Conservation (phyloP, 2,113 vertebrate species). For the Eonycteris spelaea region DNA sequence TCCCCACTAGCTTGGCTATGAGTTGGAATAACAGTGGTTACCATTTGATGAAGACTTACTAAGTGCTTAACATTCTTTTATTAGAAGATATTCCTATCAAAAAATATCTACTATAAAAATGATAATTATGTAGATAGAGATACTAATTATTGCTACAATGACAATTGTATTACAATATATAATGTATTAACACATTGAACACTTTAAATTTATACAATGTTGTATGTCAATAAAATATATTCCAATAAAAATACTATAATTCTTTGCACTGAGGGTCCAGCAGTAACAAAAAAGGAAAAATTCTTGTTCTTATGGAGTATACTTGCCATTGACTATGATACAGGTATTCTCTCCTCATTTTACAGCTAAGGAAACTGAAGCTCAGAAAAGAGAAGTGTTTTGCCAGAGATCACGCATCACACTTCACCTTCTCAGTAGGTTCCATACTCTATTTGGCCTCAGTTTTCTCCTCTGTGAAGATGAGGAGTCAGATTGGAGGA, state of each 20-base stretch:
- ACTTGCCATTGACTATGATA: background rate
- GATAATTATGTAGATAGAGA: background rate
- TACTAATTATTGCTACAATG: background rate
- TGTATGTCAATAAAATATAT: background rate
- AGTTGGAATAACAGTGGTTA: background rate
- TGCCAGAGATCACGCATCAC: background rate
- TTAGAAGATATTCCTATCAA: background rate
- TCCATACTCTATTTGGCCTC: background rate
- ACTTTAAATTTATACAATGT: background rate
- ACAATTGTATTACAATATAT: background rate
- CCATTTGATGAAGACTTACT: background rate
- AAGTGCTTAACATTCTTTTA: background rate
- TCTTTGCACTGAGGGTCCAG: background rate
- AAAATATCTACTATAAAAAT: background rate
- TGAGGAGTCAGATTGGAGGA: background rate
- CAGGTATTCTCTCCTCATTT: background rate
- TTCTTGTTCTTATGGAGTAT: rapidly evolving
- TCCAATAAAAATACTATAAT: background rate
- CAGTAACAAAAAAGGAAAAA: background rate
- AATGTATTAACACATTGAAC: background rate
- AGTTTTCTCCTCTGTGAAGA: background rate
- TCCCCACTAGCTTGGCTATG: background rate
- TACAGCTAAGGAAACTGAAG: background rate
- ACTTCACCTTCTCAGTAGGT: background rate
- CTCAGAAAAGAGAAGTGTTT: background rate